Base-by-base conservation (phyloP, 2,113 vertebrate genomes). In the Mastomys coucha region DNA sequence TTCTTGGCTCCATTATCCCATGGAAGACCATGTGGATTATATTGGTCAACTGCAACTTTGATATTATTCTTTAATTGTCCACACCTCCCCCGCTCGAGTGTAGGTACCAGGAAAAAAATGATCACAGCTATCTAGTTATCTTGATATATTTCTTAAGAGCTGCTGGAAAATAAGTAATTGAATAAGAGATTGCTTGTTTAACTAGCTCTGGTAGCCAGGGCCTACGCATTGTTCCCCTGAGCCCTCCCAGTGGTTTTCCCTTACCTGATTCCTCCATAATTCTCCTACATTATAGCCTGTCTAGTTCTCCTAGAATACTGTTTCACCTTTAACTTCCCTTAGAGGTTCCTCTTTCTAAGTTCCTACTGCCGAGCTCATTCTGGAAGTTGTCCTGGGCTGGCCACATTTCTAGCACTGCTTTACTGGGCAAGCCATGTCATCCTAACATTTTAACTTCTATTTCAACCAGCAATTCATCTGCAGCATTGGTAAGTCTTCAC, bases 341-440 rank as follows among this genome's bases (percentile, higher is more conserved):
- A 8, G 45, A 92, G 58, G 42, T 84, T 82, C 31, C 63, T 39
- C 9, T 49, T 85, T 53, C 63, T 51, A 9, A 36, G 42, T 77
- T 65, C 16, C 22, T 3, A 24, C 5, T 42, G 7, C 58, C 63
- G 31, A 28, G 17, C 1, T 60, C 14, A 42, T 42, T 49, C 33
- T 7, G 39, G 16, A 19, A 49, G 28, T 22, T 3, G 1, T 1
- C 42, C 2, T 39, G 28, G 0, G 3, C 7, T 1, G 13, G 16
- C 36, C 6, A 8, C 10, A 8, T 24, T 33, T 16, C 31, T 5
- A 81, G 69, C 11, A 5, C 1, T 28, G 2, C n/a, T 51, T 24
- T 11, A 45, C 33, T 31, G 51, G 53, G 33, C 6, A 17, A 77
- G 17, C 17, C 9, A 1, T 36, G 24, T 39, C 53, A 20, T 49